phyloP scores from a whole-genome alignment of 2,113 vertebrate species.

The Cryptotis parvus region DNA sequence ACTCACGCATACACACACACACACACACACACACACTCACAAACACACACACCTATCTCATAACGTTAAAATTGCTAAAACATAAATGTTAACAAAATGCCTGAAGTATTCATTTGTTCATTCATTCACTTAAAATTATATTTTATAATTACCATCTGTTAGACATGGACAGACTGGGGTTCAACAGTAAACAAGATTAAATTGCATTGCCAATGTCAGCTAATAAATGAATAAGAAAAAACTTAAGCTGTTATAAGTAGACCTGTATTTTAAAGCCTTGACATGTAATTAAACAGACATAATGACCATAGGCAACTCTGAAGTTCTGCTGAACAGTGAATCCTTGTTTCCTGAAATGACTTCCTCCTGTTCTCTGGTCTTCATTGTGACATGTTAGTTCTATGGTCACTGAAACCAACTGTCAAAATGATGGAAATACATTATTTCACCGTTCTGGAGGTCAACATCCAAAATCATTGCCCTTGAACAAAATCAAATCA shows the following conservation, averaged over 20 bases:
- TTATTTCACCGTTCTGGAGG: background rate
- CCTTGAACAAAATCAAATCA: background rate
- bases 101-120: background rate
- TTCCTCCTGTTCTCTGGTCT: background rate
- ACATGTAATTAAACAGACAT: background rate
- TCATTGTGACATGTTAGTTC: conserved; percentile 1
- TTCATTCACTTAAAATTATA: conserved; percentile 2
- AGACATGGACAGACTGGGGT: background rate
- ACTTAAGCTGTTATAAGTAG: background rate
- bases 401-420: background rate
- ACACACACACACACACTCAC: background rate
- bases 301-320: background rate
- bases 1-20: too few species aligned
- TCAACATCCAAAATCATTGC: background rate
- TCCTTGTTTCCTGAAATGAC: background rate
- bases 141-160: background rate
- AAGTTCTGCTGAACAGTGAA: background rate
- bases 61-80: background rate
- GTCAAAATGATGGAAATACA: background rate
- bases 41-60: too few species aligned
- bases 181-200: background rate
- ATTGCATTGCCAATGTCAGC: background rate
- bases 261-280: too few species aligned
- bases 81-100: background rate
- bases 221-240: background rate